Evolutionary conservation across 2,888 invertebrate species (phyloP).

Genomic region (Steromphala cineraria): DNA sequence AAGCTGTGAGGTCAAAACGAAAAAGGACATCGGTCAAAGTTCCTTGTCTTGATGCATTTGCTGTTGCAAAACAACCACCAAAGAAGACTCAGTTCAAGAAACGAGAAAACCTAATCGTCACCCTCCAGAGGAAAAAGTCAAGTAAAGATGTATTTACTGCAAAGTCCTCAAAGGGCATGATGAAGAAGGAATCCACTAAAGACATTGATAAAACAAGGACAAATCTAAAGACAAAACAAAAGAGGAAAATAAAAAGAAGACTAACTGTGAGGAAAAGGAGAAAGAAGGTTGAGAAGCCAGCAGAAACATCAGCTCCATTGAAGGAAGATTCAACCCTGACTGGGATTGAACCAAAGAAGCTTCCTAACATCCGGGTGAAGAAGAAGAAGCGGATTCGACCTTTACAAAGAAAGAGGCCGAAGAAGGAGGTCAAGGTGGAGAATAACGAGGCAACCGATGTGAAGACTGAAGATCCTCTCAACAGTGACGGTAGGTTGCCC

Average conservation of each 20-base stretch:
- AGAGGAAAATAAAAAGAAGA: background rate
- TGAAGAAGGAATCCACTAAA: background rate
- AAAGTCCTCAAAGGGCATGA: background rate
- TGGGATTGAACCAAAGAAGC: too few species aligned
- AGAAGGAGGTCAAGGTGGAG: too few species aligned
- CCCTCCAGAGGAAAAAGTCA: background rate
- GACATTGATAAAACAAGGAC: background rate
- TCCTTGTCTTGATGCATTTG: background rate
- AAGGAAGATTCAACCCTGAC: too few species aligned
- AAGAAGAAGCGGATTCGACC: too few species aligned
- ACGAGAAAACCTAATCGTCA: background rate
- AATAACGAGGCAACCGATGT: too few species aligned
- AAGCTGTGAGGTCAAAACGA: too few species aligned
- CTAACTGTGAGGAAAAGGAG: background rate
- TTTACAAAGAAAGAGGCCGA: too few species aligned
- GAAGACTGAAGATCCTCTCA: too few species aligned
- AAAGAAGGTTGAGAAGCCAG: background rate
- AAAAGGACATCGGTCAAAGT: too few species aligned
- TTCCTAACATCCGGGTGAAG: too few species aligned
- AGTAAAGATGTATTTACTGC: background rate
- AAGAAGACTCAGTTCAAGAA: background rate
- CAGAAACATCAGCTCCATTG: too few species aligned
- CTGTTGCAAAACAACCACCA: background rate
- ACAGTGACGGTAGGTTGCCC: too few species aligned
- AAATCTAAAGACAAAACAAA: background rate